Evolutionary conservation across 2,113 vertebrate genomes (phyloP).

Genomic region (Tringa solitaria): DNA sequence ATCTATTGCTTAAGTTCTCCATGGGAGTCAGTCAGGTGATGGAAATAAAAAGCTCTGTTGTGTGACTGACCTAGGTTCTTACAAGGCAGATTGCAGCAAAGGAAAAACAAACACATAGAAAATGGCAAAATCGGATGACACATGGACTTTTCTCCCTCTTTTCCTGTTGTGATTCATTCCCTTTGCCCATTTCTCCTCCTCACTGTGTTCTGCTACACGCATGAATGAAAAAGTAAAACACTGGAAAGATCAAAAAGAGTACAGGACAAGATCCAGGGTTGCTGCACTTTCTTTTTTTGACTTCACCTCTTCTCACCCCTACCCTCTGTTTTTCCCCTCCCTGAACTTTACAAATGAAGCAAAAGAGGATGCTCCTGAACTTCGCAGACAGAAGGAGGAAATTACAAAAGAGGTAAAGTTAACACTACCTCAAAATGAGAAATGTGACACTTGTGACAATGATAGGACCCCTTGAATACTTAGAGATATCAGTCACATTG

Average conservation of each 20-base stretch:
- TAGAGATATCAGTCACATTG: neutral
- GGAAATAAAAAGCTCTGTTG: constrained; percentile 38
- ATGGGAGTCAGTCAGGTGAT: constrained; percentile 48
- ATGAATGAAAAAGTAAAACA: neutral
- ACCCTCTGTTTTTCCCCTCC: neutral
- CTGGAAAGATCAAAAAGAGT: neutral
- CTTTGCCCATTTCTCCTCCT: neutral
- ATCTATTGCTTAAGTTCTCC: constrained; percentile 39
- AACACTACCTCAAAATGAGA: neutral
- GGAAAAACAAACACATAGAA: constrained; percentile 26
- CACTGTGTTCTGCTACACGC: neutral
- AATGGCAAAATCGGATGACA: neutral
- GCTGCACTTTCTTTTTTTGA: neutral
- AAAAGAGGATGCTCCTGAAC: neutral
- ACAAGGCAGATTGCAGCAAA: neutral
- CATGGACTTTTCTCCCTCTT: neutral
- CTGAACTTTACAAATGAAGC: neutral
- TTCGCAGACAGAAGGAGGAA: neutral
- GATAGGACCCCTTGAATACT: neutral
- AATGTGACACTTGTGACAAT: neutral
- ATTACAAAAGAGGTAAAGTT: neutral
- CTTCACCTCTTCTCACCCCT: neutral
- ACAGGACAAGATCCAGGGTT: neutral
- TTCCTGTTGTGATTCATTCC: neutral
- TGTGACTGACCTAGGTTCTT: constrained; percentile 15